Conservation (phyloP, 2,797 vertebrate species). For the Salmo trutta region DNA sequence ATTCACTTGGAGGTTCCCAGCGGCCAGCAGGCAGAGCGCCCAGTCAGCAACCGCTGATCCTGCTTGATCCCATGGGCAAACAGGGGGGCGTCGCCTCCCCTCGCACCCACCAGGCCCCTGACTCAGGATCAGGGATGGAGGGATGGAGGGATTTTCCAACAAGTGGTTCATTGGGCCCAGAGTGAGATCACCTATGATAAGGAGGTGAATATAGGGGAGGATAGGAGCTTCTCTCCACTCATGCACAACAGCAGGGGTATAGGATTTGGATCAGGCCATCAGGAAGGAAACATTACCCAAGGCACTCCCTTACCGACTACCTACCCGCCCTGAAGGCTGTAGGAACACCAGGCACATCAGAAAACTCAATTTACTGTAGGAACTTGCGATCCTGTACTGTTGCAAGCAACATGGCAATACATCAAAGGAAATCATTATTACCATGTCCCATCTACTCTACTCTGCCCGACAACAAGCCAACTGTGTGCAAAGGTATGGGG, state of each 20-base stretch:
- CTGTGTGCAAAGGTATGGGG: background rate
- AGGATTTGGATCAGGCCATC: constrained; percentile 6
- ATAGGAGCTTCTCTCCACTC: constrained; percentile 7
- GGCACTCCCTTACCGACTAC: constrained; percentile 10
- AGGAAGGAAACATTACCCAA: constrained; percentile 29
- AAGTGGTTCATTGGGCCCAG: constrained; percentile 58
- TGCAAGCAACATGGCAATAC: background rate
- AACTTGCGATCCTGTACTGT: background rate
- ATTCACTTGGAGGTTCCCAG: constrained; percentile 71
- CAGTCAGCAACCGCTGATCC: constrained; percentile 73
- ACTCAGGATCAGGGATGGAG: constrained; percentile 50
- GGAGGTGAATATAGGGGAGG: background rate
- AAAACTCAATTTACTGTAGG: background rate
- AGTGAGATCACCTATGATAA: constrained; percentile 44
- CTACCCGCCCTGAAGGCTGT: background rate
- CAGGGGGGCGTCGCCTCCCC: constrained; percentile 51
- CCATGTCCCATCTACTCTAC: too few relatives aligned
- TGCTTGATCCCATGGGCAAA: constrained; percentile 54
- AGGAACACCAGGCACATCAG: constrained; percentile 9
- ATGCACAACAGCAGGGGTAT: constrained; percentile 16
- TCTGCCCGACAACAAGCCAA: background rate
- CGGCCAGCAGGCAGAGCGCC: constrained; percentile 61
- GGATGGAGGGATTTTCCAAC: constrained; percentile 54
- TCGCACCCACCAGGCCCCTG: constrained; percentile 24
- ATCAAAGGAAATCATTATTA: background rate